Base-by-base conservation (phyloP, 92 coral and sea anemone genomes). In the Nematostella vectensis region DNA sequence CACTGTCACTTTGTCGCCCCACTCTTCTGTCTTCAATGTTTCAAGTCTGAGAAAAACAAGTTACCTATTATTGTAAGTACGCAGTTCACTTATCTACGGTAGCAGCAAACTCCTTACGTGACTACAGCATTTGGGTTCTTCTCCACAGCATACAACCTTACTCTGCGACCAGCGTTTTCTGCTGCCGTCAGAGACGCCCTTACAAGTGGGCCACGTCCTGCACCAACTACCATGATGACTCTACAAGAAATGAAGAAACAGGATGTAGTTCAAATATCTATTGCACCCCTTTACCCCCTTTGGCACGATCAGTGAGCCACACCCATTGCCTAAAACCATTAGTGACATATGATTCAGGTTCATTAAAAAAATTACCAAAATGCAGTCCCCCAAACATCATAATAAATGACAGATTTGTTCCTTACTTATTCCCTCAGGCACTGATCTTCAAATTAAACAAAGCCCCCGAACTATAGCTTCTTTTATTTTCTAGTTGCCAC, bases 101-200 rank as follows among this genome's bases (percentile, higher is more conserved):
- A 6, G 6, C 6, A 6, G 40, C 40, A 33, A 15, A 15, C 40
- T 33, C 40, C 40, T 33, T 33, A 89, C 97, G 97, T 89, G 30
- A 89, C 97, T 12, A 89, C 75, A 48, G 97, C 97, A 48, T 89
- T 89, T 2, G 95, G 95, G 57, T 91, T 91, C 74, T 91, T 91
- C 78, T 91, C 98, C 64, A 91, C 95, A 28, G 98, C 98, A 45
- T 91, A 91, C 3, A 85, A 84, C 24, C 78, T 68, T 25, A 82
- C 86, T 43, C 58, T 73, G 25, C 95, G 83, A 4, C 76, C 95
- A 31, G 91, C 67, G 25, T 79, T 87, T 53, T 86, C 79, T 21
- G 78, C 80, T 3, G 98, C 98, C 22, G 89, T 59, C 24, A 89
- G 58, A 6, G 97, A 89, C 11, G 97, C 97, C 39, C 97, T 70